Conservation (phyloP, 2,797 vertebrate genomes). For the Parauchenoglanis ngamensis region DNA sequence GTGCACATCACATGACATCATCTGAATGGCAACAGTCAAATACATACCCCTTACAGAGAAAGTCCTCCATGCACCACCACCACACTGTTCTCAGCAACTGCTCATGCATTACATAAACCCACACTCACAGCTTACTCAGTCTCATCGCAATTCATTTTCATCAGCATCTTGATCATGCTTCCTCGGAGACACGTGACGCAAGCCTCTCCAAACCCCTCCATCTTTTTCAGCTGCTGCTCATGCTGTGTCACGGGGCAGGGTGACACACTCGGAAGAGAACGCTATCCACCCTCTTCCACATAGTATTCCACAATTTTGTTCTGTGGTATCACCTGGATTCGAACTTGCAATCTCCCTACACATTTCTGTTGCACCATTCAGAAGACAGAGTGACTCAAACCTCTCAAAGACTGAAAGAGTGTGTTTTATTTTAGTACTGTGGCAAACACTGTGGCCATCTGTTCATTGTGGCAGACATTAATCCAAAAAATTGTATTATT, state of each 20-base stretch:
- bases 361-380: neutral
- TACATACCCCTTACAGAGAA: neutral
- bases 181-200: neutral
- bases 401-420: neutral
- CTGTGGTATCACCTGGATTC: neutral
- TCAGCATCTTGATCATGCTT: too few species aligned
- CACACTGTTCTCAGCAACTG: slow-evolving; percentile 14
- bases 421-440: neutral
- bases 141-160: slow-evolving; percentile 4
- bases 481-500: neutral
- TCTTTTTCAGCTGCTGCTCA: neutral
- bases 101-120: slow-evolving; percentile 41
- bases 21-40: neutral
- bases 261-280: neutral
- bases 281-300: neutral
- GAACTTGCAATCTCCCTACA: neutral
- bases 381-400: neutral
- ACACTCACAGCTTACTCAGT: slow-evolving; percentile 35
- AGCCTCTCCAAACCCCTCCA: neutral
- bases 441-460: neutral
- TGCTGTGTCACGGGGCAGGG: neutral
- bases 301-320: neutral
- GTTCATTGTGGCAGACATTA: neutral
- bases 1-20: neutral
- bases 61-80: neutral